Conservation (phyloP, 2,113 vertebrate genomes). For the Myanophis thanlyinensis region DNA sequence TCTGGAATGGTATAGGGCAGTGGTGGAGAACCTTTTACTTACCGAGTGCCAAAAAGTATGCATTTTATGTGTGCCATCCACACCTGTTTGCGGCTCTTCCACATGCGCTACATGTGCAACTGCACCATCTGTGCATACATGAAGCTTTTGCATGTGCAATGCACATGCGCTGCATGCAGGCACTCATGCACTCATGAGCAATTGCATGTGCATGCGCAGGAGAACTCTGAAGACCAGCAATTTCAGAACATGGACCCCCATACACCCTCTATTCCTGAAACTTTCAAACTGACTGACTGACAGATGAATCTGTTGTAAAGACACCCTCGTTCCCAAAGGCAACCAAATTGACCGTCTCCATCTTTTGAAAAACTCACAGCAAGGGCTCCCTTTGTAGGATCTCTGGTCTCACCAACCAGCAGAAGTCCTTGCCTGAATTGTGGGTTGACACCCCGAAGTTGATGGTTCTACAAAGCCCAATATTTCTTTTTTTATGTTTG, state of each 20-base stretch:
- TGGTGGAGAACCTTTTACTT: too few relatives aligned
- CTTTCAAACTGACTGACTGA: neutral
- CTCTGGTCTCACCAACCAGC: neutral
- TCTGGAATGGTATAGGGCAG: neutral
- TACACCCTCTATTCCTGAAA: neutral
- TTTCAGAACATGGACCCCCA: neutral
- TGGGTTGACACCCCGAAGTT: neutral
- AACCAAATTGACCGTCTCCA: too few relatives aligned
- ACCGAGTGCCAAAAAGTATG: too few relatives aligned
- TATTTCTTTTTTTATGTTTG: neutral
- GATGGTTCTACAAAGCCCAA: neutral
- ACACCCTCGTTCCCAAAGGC: neutral
- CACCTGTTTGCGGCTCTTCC: too few relatives aligned
- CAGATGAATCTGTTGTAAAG: too few relatives aligned
- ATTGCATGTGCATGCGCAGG: too few relatives aligned
- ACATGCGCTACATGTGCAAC: too few relatives aligned
- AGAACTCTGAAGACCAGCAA: neutral
- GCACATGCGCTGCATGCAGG: too few relatives aligned
- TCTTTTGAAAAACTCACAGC: neutral
- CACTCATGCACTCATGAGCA: too few relatives aligned
- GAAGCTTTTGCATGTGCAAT: too few relatives aligned
- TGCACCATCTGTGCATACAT: too few relatives aligned
- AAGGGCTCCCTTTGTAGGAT: neutral
- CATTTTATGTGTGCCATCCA: too few relatives aligned
- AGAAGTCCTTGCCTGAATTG: neutral